Evolutionary conservation across 2,113 vertebrate species (phyloP), one percentile per base, ranked within the genome.

Genomic region (Menura novaehollandiae): DNA sequence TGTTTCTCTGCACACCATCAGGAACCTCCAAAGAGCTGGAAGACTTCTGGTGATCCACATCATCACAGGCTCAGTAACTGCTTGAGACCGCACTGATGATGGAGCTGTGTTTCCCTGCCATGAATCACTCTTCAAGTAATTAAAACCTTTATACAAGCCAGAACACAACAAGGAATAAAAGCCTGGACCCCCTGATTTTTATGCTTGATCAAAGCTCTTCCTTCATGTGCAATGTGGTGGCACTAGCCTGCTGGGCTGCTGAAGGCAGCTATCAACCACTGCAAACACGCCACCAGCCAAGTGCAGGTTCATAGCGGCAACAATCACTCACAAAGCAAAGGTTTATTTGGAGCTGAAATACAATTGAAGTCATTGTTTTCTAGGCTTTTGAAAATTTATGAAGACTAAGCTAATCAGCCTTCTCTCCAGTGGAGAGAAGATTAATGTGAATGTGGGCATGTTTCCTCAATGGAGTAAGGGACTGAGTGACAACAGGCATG

Each of bases 121-220:
- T 37, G 53, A 96, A 96, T 74, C 80, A 91, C 46, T 89, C 80
- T 39, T 43, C 78, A 74, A 78, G 49, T 84, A 84, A 93, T 88
- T 88, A 89, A 85, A 96, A 87, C n/a, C 58, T 73, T 24, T 41
- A 47, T 72, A 55, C 93, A 91, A 93, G 81, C 86, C 86, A 93
- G 80, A 89, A 92, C 43, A 95, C 53, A 89, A 91, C 28, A 73
- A 81, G 92, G 72, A 95, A 71, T 59, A 93, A 92, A 92, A 49
- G 43, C 59, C 82, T 39, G 67, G 47, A 95, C 69, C 32, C 33
- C 12, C 19, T 35, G 32, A 49, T 82, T 77, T 21, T 90, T 52
- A 33, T 79, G 66, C 26, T 24, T 92, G 33, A 91, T 95, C 95
- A 95, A 77, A 85, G 72, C 30, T 47, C 49, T 68, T 80, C 55